Percentiles rank a stretch among this genome's conserved stretches.
Evolutionary conservation across 2,113 vertebrate genomes (phyloP).

Genomic region (Entomyzon cyanotis): DNA sequence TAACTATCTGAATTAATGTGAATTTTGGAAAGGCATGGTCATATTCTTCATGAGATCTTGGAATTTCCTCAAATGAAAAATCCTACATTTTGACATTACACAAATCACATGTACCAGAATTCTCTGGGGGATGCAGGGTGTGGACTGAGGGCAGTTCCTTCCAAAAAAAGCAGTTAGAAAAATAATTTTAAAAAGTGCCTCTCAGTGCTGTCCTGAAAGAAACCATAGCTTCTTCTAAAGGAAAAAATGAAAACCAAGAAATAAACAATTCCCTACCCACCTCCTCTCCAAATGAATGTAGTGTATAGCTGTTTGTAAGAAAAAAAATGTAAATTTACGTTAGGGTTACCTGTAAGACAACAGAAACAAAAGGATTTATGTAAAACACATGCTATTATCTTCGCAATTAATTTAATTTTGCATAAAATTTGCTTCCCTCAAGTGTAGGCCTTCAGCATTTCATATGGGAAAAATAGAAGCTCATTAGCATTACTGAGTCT

Average conservation of each 20-base stretch:
- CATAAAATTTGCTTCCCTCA: conserved; percentile 6
- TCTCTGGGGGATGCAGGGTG: background rate
- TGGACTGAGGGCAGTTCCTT: background rate
- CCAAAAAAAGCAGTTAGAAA: background rate
- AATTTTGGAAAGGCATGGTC: background rate
- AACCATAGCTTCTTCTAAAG: background rate
- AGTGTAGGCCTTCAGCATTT: background rate
- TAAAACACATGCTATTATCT: background rate
- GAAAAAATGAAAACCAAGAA: background rate
- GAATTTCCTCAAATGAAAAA: background rate
- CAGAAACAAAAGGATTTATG: conserved; percentile 2
- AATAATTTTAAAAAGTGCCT: background rate
- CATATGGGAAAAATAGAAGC: background rate
- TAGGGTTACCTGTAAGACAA: background rate
- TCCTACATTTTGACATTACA: background rate
- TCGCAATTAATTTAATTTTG: conserved; percentile 45
- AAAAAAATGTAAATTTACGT: background rate
- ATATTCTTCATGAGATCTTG: background rate
- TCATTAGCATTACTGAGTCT: conserved; percentile 10
- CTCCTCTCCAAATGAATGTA: background rate
- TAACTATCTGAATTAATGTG: background rate
- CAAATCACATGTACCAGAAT: background rate
- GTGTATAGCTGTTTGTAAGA: background rate
- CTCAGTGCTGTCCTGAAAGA: background rate
- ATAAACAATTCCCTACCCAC: rapidly evolving